These are phyloP conservation scores for Cerastis leucographa DNA, from an alignment of 2,888 invertebrate genomes.

Conservation along the genomic window DNA sequence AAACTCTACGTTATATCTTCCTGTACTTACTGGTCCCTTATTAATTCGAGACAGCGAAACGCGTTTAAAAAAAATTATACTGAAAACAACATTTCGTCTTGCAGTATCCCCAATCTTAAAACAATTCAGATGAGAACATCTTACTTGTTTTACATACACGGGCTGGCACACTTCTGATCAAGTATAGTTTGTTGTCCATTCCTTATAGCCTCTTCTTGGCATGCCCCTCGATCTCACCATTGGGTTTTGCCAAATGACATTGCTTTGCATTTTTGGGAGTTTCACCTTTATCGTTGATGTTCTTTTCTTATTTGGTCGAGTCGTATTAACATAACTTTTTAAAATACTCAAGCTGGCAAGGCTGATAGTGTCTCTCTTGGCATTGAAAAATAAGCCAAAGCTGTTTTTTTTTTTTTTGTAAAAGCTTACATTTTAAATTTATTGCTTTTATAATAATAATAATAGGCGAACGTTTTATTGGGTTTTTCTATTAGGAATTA, in stretches of 20 bases:
- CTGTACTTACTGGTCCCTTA: too few relatives aligned
- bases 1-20: too few relatives aligned
- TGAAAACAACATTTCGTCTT: not conserved
- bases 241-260: constrained; percentile 39
- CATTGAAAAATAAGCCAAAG: not conserved
- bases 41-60: too few relatives aligned
- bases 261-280: constrained; percentile 14
- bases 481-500: too few relatives aligned
- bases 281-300: constrained; percentile 8
- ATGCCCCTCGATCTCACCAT: constrained; percentile 17
- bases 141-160: constrained; percentile 36
- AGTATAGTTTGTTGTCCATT: constrained; percentile 19
- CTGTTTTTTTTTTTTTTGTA: not conserved
- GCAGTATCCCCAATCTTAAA: constrained; percentile 15
- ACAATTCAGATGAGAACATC: constrained; percentile 26
- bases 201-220: constrained; percentile 39
- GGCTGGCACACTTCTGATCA: constrained; percentile 47
- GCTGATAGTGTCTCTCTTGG: not conserved
- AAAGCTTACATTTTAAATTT: not conserved
- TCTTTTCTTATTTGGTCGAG: not conserved
- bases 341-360: not conserved
- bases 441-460: not conserved
- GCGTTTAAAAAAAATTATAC: not conserved
- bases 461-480: too few relatives aligned
- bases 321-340: not conserved